Base-by-base conservation (phyloP, 2,797 vertebrate genomes). In the Sus cebifrons region DNA sequence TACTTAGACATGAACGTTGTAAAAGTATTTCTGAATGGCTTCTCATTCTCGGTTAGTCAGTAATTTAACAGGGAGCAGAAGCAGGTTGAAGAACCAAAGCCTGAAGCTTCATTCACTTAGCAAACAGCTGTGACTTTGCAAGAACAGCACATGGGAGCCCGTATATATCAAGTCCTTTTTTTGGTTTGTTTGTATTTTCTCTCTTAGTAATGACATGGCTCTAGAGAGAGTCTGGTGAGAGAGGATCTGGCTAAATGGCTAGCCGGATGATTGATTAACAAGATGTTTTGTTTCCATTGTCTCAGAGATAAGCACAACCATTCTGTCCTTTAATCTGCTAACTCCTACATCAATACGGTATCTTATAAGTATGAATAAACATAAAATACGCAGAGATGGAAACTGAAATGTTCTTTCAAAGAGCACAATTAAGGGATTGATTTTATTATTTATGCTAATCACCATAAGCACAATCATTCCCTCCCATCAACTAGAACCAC, bases 401-500 rank as follows among this genome's bases (percentile, higher is more conserved):
- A 98, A 98, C 68, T 92, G 77, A 23, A 92, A 71, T 94, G 97
- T 92, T 98, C 85, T 96, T 97, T 91, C 96, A 89, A 95, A 96
- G 83, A 97, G 96, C 75, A 85, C 97, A 98, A 98, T 98, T 97
- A 97, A 6, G 1, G 86, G 89, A 96, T 92, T 98, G 94, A 98
- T 98, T 98, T 98, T 96, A 97, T 98, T 98, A 97, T 95, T 95
- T 96, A 97, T 84, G 96, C 88, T 86, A 75, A 97, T 36, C 36
- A 98, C 96, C 94, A 97, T 93, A 96, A 95, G 70, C 78, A 86
- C 21, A 91, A 93, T 21, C 92, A 93, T 96, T 97, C 96, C 94
- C 88, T 96, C 89, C 60, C 58, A 96, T 73, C 68, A 97, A 96
- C 94, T 97, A 95, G 96, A 96, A 91, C 73, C 95, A 95, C 94